A percentile compares a stretch with the other conserved stretches of the same genome.
These are phyloP conservation scores for Euproctis similis DNA, from an alignment of 2,888 invertebrate species.

Conservation along the genomic window DNA sequence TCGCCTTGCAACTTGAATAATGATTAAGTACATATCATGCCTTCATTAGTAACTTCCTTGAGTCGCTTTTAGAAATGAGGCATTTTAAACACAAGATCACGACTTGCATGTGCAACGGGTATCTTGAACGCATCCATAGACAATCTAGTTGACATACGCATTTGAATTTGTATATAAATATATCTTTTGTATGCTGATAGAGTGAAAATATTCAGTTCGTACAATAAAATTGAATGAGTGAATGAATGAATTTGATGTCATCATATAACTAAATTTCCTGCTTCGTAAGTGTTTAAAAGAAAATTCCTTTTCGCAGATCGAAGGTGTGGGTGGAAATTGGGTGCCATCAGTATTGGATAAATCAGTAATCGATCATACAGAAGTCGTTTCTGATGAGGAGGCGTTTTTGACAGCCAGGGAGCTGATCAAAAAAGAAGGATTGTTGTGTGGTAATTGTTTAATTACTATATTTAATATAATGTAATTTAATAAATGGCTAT, in stretches of 20 bases:
- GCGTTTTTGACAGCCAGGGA: conserved; percentile 87
- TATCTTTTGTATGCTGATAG: too few species aligned
- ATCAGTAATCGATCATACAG: conserved; percentile 85
- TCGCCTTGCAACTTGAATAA: neutral
- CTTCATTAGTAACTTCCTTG: neutral
- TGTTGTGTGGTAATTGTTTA: conserved; percentile 81
- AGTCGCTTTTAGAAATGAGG: neutral
- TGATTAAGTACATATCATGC: neutral
- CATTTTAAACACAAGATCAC: neutral
- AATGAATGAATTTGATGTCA: too few species aligned
- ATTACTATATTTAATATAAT: neutral
- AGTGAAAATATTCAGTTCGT: too few species aligned
- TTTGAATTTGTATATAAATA: too few species aligned
- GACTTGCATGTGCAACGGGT: too few species aligned
- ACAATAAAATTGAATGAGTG: too few species aligned
- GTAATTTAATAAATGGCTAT: too few species aligned
- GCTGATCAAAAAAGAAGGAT: conserved; percentile 90
- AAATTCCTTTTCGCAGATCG: conserved; percentile 41
- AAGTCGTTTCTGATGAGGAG: conserved; percentile 85
- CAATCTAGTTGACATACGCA: too few species aligned
- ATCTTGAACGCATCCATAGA: neutral
- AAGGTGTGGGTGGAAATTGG: conserved; percentile 94
- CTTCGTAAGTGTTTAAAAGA: too few species aligned
- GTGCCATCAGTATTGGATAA: conserved; percentile 89
- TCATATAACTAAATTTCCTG: too few species aligned